Base-by-base conservation (phyloP, 2,113 vertebrate species). In the Limanda limanda region DNA sequence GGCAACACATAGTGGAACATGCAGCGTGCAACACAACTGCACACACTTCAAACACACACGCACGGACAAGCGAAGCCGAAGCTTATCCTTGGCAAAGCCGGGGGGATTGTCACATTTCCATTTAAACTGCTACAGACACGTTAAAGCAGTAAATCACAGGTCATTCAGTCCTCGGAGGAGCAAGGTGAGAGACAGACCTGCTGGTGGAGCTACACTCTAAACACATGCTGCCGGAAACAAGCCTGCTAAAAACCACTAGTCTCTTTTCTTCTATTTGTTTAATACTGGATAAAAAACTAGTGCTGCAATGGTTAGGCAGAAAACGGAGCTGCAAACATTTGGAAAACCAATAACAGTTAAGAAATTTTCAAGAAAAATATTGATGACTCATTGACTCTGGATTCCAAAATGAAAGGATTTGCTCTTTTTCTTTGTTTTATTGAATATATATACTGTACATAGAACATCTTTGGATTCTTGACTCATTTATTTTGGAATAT, bases 91-190 rank as follows among this genome's bases (percentile, higher is more conserved):
- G 81, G 69, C 60, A 71, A 72, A 82, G 78, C 80, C 71, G 6
- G 12, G 64, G 76, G 81, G 88, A 85, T 65, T 76, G 72, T 84
- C 86, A 86, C 67, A 71, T 86, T 83, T 86, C 62, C 76, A 85
- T 89, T 90, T 87, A 78, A 90, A 89, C 66, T 68, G 51, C 63
- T 48, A 35, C 40, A 77, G 56, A 73, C 71, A 74, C 37, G 68
- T 60, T 71, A 74, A n/a, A 23, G 60, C 55, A 71, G 48, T 65
- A 78, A 77, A 85, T 77, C 76, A 59, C 54, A 75, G 78, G 78
- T 74, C 59, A 71, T 68, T 60, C 25, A 59, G 55, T 58, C 73
- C 27, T 67, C 48, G 47, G 60, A 68, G 21, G 52, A 73, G 20
- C 74, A 81, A 86, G 74, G 76, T 88, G 73, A 86, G 70, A 68